phyloP scores from a whole-genome alignment of 2,888 invertebrate genomes.

The Rhagium mordax region DNA sequence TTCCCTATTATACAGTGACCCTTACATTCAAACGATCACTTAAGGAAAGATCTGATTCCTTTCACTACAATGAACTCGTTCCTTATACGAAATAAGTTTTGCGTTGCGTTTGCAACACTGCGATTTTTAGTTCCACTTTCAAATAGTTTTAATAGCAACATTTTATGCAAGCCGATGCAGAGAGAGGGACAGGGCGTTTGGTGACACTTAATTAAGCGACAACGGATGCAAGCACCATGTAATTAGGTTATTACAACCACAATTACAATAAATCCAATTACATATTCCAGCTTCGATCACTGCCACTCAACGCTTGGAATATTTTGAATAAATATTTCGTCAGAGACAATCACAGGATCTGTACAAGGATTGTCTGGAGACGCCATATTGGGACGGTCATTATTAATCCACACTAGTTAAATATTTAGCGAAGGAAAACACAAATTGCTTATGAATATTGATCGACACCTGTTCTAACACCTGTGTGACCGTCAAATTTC shows the following conservation, averaged over 20 bases:
- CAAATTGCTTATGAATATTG: constrained; percentile 62
- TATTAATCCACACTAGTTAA: constrained; percentile 33
- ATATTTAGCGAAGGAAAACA: constrained; percentile 49
- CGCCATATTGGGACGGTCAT: constrained; percentile 25
- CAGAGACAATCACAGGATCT: constrained; percentile 34
- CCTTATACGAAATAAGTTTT: not conserved
- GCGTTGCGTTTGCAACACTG: not conserved
- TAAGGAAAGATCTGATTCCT: not conserved
- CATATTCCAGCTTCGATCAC: constrained; percentile 39
- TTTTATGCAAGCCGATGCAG: not conserved
- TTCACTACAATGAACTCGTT: not conserved
- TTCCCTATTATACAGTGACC: no score
- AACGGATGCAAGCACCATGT: constrained; percentile 25
- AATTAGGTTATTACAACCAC: constrained; percentile 43
- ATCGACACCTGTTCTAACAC: constrained; percentile 63
- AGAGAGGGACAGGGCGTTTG: not conserved
- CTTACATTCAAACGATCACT: not conserved
- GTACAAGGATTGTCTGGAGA: constrained; percentile 14
- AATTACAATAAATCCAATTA: constrained; percentile 47
- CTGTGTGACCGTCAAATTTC: constrained; percentile 59
- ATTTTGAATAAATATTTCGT: constrained; percentile 34
- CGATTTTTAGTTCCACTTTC: not conserved
- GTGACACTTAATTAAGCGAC: not conserved
- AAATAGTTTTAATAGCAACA: not conserved
- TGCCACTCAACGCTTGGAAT: constrained; percentile 8